These are phyloP conservation scores for Spondyliosoma cantharus DNA, from an alignment of 2,797 vertebrate species.

Conservation along the genomic window DNA sequence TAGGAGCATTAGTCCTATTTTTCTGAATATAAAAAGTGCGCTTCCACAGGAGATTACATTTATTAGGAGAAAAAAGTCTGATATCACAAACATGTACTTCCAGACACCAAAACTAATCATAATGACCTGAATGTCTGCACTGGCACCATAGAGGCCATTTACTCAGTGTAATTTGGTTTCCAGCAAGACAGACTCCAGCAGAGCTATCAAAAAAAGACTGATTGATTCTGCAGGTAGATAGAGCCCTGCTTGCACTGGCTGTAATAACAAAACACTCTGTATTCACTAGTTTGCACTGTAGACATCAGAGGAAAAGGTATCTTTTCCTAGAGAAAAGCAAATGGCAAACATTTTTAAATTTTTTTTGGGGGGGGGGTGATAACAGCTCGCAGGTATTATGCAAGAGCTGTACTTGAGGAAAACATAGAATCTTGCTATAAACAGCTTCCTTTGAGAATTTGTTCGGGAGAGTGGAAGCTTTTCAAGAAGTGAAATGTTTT, in stretches of 20 bases:
- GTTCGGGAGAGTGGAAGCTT: slow-evolving; percentile 10
- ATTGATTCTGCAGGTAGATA: slow-evolving; percentile 74
- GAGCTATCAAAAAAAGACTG: slow-evolving; percentile 73
- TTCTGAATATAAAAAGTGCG: slow-evolving; percentile 28
- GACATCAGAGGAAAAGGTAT: slow-evolving; percentile 37
- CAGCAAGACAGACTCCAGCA: slow-evolving; percentile 74
- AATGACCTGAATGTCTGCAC: slow-evolving; percentile 75
- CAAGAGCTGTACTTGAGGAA: slow-evolving; percentile 24
- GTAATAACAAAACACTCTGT: slow-evolving; percentile 53
- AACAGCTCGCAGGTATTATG: slow-evolving; percentile 24
- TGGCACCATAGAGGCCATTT: slow-evolving; percentile 74
- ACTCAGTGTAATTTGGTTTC: slow-evolving; percentile 83
- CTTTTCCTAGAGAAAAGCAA: slow-evolving; percentile 39
- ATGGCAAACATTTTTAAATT: slow-evolving; percentile 37
- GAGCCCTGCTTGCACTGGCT: slow-evolving; percentile 47
- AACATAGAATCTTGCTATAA: slow-evolving; percentile 16
- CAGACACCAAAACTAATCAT: slow-evolving; percentile 65
- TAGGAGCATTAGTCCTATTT: slow-evolving; percentile 29
- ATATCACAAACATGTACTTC: slow-evolving; percentile 57
- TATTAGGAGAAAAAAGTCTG: slow-evolving; percentile 38
- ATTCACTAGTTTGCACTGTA: slow-evolving; percentile 44
- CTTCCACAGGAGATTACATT: slow-evolving; percentile 38
- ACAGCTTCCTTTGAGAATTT: slow-evolving; percentile 5
- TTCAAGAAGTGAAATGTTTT: slow-evolving; percentile 22
- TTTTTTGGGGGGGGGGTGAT: not conserved